A percentile compares a stretch with the other conserved stretches of the same genome.
Evolutionary conservation across 2,797 vertebrate species (phyloP).

Genomic region (Mormyrus proboscirostris): DNA sequence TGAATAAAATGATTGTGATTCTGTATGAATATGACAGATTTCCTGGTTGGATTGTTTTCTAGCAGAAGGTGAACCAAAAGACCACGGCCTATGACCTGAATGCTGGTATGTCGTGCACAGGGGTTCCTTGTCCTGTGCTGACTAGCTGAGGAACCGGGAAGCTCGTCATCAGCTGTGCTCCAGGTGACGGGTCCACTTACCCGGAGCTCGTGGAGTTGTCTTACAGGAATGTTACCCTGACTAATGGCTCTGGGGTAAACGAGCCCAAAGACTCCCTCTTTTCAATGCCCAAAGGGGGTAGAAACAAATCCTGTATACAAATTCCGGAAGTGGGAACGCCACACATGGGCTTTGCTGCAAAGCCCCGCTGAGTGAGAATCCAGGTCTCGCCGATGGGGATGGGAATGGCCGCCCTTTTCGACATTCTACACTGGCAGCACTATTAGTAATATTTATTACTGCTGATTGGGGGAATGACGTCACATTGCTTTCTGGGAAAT

Average conservation of each 20-base stretch:
- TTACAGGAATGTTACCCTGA: conserved; percentile 65
- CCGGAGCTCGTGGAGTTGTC: conserved; percentile 58
- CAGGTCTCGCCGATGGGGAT: not conserved
- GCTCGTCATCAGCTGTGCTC: conserved; percentile 42
- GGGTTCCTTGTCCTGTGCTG: conserved; percentile 41
- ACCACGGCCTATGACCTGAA: conserved; percentile 25
- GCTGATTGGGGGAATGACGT: not conserved
- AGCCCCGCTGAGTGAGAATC: not conserved
- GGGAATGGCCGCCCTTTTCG: not conserved
- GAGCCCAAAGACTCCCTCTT: conserved; percentile 20
- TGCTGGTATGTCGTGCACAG: conserved; percentile 31
- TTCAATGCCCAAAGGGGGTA: not conserved
- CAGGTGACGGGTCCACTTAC: conserved; percentile 45
- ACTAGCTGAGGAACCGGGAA: conserved; percentile 38
- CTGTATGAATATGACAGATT: not conserved
- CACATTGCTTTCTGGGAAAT: not conserved
- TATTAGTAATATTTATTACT: not conserved
- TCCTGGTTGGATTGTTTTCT: not conserved
- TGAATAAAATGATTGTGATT: not conserved
- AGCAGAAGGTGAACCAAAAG: not conserved
- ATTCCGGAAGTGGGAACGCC: not conserved
- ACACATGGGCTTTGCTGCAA: not conserved
- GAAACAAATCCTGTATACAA: not conserved
- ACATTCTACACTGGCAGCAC: not conserved
- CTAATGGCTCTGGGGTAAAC: conserved; percentile 43